Conservation (phyloP, 2,888 invertebrate genomes). For the Chaitophorus viminalis region DNA sequence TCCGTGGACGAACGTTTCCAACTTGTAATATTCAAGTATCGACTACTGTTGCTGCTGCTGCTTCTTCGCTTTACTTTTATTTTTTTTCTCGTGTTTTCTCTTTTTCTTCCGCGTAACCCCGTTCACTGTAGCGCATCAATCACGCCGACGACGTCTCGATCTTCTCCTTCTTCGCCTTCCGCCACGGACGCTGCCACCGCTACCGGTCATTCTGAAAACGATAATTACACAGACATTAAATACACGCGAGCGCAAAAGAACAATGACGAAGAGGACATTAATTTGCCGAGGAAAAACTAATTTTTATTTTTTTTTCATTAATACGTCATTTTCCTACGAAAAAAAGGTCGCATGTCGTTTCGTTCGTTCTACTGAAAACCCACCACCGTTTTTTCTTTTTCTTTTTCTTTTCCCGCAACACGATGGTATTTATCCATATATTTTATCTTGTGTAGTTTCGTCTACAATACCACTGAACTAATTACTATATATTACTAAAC, state of each 20-base stretch:
- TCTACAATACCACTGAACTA: too few species aligned
- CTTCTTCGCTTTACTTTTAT: not conserved
- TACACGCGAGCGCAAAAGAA: not conserved
- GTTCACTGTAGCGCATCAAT: too few species aligned
- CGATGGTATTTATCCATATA: not conserved
- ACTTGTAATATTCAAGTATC: too few species aligned
- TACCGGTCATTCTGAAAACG: not conserved
- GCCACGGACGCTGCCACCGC: not conserved
- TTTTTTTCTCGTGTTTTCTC: not conserved
- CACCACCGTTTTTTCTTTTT: not conserved
- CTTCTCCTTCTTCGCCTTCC: not conserved
- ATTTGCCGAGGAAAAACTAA: not conserved
- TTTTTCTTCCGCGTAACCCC: too few species aligned
- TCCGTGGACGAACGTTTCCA: too few species aligned
- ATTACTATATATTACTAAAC: not conserved
- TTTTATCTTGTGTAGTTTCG: too few species aligned
- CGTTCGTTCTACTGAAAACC: not conserved
- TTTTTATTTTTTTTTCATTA: not conserved
- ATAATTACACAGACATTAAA: not conserved
- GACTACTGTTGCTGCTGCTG: too few species aligned
- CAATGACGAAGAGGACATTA: not conserved
- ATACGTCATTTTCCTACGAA: not conserved
- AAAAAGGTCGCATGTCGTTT: not conserved
- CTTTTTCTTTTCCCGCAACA: not conserved
- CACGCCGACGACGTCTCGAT: not conserved